A percentile compares a stretch with the other conserved stretches of the same genome.
phyloP scores from a whole-genome alignment of 2,113 vertebrate genomes.

The Plectropomus leopardus region DNA sequence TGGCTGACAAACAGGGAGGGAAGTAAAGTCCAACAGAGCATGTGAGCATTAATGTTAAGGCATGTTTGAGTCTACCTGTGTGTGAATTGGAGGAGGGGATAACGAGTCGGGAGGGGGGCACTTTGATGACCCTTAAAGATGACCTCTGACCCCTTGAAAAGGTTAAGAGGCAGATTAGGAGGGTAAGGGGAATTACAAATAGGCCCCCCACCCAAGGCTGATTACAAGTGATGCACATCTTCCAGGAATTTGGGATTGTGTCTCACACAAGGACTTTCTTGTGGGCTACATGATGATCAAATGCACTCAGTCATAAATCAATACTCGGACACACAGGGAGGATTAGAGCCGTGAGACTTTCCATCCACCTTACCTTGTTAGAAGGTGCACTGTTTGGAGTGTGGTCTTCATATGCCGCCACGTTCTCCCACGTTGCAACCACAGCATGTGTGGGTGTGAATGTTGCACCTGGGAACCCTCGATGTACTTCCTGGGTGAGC shows the following conservation, averaged over 20 bases:
- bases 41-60: slow-evolving; percentile 17
- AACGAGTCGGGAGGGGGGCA: slow-evolving; percentile 43
- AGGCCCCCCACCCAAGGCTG: slow-evolving; percentile 50
- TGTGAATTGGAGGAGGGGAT: slow-evolving; percentile 55
- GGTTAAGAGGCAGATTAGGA: slow-evolving; percentile 76
- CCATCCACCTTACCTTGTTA: slow-evolving; percentile 82
- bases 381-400: slow-evolving; percentile 75
- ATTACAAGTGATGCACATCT: slow-evolving; percentile 57
- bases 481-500: slow-evolving; percentile 82
- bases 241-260: slow-evolving; percentile 63
- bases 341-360: neutral
- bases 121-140: slow-evolving; percentile 79
- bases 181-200: slow-evolving; percentile 65
- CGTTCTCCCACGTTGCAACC: slow-evolving; percentile 93
- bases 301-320: neutral
- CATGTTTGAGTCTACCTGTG: slow-evolving; percentile 59
- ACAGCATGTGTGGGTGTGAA: slow-evolving; percentile 89
- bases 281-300: neutral
- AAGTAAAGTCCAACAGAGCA: slow-evolving; percentile 28
- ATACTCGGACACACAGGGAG: neutral
- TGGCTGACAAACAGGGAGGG: slow-evolving; percentile 18
- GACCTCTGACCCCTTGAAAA: slow-evolving; percentile 71
- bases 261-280: slow-evolving; percentile 21
- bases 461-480: slow-evolving; percentile 85
- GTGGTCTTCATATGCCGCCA: slow-evolving; percentile 90